Evolutionary conservation across 37 sponge, comb jelly and placozoan species (phyloP), one percentile per base, ranked within the genome.

Genomic region (Crambe crambe): DNA sequence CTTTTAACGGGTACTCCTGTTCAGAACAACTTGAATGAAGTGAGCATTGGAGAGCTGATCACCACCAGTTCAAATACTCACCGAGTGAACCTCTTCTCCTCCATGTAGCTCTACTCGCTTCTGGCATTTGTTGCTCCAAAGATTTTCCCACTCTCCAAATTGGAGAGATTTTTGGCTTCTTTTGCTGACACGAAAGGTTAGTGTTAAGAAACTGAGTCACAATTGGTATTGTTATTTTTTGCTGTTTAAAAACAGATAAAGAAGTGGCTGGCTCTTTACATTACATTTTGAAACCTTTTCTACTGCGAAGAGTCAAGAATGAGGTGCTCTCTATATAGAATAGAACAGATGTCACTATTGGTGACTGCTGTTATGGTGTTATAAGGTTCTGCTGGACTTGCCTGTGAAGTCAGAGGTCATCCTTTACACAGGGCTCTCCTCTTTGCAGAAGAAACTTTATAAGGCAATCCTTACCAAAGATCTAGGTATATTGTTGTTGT

Each of bases 1-100:
- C 79, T 93, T 4, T 68, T 93, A 43, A 93, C 93, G 21, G 93
- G 93, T 1, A 93, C 93, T 5, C 93, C 93, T 30, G 86, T 93
- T 18, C 93, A 93, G 77, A 93, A 93, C 75, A 93, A 89, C 71
- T 79, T 93, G 8, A 63, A 32, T 15, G 93, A 93, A 86, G 90
- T 89, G 47, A 37, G 67, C n/a, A n/a, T n/a, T n/a, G n/a, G n/a
- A n/a, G n/a, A n/a, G n/a, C n/a, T n/a, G n/a, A n/a, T n/a, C n/a
- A n/a, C n/a, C n/a, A n/a, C n/a, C n/a, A n/a, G n/a, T n/a, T n/a
- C n/a, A n/a, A n/a, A n/a, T n/a, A n/a, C n/a, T n/a, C n/a, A n/a
- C n/a, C n/a, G n/a, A n/a, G n/a, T n/a, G n/a, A n/a, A n/a, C 6
- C 37, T 29, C 68, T 26, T 20, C 37, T 36, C 35, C 5, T 67